Evolutionary conservation across 2,888 invertebrate species (phyloP).

Genomic region (Cataglyphis rosenhaueri): DNA sequence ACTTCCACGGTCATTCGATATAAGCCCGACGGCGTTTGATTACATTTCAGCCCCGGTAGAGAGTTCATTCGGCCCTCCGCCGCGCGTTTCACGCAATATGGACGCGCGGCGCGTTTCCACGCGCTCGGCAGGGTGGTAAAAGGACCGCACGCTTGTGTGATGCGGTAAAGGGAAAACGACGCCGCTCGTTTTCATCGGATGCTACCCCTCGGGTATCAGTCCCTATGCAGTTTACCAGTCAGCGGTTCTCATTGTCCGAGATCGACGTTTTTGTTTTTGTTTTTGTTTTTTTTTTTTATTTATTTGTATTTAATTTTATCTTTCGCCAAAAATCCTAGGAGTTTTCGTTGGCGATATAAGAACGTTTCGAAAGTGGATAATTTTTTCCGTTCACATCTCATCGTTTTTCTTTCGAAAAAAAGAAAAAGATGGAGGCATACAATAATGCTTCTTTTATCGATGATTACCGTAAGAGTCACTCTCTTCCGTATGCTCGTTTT

Average conservation of each 20-base stretch:
- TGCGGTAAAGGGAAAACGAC: slow-evolving; percentile 50
- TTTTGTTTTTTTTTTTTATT: no score
- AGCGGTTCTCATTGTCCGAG: slow-evolving; percentile 29
- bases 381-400: background rate
- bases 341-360: background rate
- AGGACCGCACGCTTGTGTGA: slow-evolving; percentile 39
- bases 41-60: slow-evolving; percentile 49
- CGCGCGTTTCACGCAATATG: slow-evolving; percentile 23
- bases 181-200: slow-evolving; percentile 47
- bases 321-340: background rate
- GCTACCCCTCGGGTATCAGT: slow-evolving; percentile 53
- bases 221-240: slow-evolving; percentile 25
- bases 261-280: background rate
- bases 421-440: background rate
- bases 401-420: background rate
- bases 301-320: background rate
- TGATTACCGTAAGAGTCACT: background rate
- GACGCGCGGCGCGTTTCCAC: background rate
- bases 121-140: slow-evolving; percentile 33
- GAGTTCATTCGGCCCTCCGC: slow-evolving; percentile 47
- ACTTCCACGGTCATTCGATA: slow-evolving; percentile 31
- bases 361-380: background rate
- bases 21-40: slow-evolving; percentile 57
- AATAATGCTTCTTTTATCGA: background rate
- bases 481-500: background rate